Evolutionary conservation across 2,113 vertebrate species (phyloP).

Genomic region (Rhinogobius similis): DNA sequence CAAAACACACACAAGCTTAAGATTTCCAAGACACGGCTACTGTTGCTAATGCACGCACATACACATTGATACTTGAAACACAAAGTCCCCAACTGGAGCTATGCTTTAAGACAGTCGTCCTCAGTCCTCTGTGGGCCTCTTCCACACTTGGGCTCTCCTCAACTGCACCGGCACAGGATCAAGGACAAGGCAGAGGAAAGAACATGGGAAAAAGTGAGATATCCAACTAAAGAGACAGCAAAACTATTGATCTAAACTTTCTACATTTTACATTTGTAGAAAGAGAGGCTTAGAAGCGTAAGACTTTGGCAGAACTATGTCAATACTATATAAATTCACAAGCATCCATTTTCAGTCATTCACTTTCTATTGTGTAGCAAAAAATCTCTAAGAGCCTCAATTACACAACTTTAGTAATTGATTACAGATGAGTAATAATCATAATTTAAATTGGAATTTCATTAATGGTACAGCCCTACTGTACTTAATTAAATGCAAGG

Average conservation of each 20-base stretch:
- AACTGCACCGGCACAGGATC: constrained; percentile 56
- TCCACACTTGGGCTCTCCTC: constrained; percentile 70
- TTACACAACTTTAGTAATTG: no score
- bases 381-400: no score
- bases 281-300: constrained; percentile 31
- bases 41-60: constrained; percentile 8
- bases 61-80: constrained; percentile 31
- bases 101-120: constrained; percentile 61
- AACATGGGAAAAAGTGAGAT: constrained; percentile 35
- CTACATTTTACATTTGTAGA: constrained; percentile 48
- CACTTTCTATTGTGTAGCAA: neutral
- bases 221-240: constrained; percentile 40
- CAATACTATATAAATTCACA: neutral
- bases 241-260: constrained; percentile 47
- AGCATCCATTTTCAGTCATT: neutral
- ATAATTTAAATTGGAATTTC: no score
- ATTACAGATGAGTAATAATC: no score
- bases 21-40: constrained; percentile 30
- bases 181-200: constrained; percentile 10
- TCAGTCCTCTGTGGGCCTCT: constrained; percentile 65
- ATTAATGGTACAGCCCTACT: no score
- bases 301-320: neutral
- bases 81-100: constrained; percentile 45
- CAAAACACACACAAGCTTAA: constrained; percentile 53
- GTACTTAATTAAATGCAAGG: no score